A percentile compares a stretch with the other conserved stretches of the same genome.
Conservation (phyloP, 2,113 vertebrate species). For the Aphyosemion australe region DNA sequence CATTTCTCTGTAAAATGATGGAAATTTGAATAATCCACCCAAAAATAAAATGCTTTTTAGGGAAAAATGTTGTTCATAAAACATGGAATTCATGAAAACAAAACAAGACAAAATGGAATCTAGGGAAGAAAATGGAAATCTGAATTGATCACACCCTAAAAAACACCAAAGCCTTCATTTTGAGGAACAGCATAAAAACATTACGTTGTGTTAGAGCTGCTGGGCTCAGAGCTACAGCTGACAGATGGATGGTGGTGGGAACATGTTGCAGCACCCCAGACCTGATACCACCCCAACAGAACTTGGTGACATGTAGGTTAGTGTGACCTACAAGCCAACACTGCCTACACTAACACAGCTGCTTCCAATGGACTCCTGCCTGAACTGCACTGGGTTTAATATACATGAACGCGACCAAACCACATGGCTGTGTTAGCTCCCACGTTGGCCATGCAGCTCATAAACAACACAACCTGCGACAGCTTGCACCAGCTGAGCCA, state of each 20-base stretch:
- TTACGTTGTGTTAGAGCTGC: conserved; percentile 54
- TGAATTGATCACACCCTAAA: conserved; percentile 60
- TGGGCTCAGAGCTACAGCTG: too few species aligned
- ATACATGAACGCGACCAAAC: conserved; percentile 15
- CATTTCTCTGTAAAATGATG: too few species aligned
- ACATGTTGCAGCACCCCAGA: conserved; percentile 69
- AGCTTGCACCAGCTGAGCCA: conserved; percentile 51
- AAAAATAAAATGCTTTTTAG: too few species aligned
- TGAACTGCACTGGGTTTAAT: conserved; percentile 3
- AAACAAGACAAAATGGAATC: too few species aligned
- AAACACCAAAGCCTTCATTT: too few species aligned
- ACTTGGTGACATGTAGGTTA: conserved; percentile 52
- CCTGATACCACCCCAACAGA: conserved; percentile 64
- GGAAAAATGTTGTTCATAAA: too few species aligned
- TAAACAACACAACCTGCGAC: conserved; percentile 38
- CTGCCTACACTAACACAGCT: conserved; percentile 57
- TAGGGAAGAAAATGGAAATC: conserved; percentile 9
- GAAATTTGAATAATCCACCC: too few species aligned
- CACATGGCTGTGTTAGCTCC: conserved; percentile 33
- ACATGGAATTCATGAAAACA: too few species aligned
- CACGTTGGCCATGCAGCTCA: conserved; percentile 14
- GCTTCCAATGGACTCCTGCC: conserved; percentile 40
- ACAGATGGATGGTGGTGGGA: conserved; percentile 70
- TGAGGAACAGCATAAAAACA: too few species aligned
- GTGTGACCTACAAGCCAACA: conserved; percentile 36